These are phyloP conservation scores for Emydocephalus ijimae DNA, from an alignment of 2,113 vertebrate genomes.

Conservation along the genomic window DNA sequence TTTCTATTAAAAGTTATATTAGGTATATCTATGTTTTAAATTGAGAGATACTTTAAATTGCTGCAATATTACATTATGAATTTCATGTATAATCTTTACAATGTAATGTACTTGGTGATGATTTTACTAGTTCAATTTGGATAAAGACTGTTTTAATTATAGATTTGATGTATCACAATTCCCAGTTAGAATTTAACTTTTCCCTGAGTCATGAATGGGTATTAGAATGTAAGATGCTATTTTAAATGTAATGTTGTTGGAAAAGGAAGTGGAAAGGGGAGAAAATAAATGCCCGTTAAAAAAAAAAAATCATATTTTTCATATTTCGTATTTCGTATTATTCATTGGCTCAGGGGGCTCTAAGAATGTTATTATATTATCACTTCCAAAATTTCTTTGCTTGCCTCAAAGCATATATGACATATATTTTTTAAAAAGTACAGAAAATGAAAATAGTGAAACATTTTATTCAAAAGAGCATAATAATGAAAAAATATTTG, in stretches of 20 bases:
- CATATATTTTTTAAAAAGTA: not conserved
- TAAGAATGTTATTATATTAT: slow-evolving; percentile 25
- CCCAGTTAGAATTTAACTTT: slow-evolving; percentile 37
- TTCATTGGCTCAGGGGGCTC: not conserved
- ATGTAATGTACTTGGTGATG: not conserved
- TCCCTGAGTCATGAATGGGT: slow-evolving; percentile 25
- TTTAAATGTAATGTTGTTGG: slow-evolving; percentile 5
- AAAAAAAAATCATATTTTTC: not conserved
- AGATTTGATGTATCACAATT: slow-evolving; percentile 4
- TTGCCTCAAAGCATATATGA: not conserved
- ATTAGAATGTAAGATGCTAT: slow-evolving; percentile 10
- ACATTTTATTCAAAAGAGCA: not conserved
- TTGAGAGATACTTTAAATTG: slow-evolving; percentile 24
- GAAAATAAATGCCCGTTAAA: not conserved
- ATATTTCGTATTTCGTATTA: slow-evolving; percentile 29
- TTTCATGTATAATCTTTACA: slow-evolving; percentile 22
- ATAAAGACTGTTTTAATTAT: slow-evolving; percentile 15
- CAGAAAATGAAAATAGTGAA: not conserved
- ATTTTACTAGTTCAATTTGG: slow-evolving; percentile 15
- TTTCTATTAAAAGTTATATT: not conserved
- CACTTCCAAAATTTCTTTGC: slow-evolving; percentile 5
- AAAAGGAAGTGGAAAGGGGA: not conserved
- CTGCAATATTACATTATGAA: slow-evolving; percentile 1
- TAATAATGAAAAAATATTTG: not conserved
- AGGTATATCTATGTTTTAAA: slow-evolving; percentile 10